Evolutionary conservation across 2,888 invertebrate species (phyloP).

Genomic region (Limenitis arthemis): DNA sequence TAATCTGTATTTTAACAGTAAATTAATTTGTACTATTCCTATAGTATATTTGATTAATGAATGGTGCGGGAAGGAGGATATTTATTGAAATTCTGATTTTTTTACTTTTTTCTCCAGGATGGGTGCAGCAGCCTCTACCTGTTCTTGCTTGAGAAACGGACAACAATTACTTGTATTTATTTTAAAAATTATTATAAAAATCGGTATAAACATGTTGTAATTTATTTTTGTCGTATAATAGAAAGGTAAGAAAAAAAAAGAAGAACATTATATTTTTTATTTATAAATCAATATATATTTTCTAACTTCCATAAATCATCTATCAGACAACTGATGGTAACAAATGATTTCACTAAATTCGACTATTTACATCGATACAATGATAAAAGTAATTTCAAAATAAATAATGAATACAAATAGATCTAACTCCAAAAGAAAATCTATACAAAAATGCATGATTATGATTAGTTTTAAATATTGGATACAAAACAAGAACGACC

Average conservation of each 20-base stretch:
- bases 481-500: neutral
- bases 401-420: slow-evolving; percentile 25
- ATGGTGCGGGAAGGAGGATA: too few species aligned
- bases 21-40: too few species aligned
- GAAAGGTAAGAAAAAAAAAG: slow-evolving; percentile 2
- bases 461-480: neutral
- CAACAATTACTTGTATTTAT: too few species aligned
- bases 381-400: slow-evolving; percentile 15
- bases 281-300: slow-evolving; percentile 58
- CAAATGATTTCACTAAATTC: slow-evolving; percentile 26
- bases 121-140: too few species aligned
- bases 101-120: too few species aligned
- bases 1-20: too few species aligned
- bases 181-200: neutral
- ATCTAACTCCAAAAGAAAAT: slow-evolving; percentile 30
- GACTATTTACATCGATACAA: slow-evolving; percentile 31
- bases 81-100: too few species aligned
- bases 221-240: neutral
- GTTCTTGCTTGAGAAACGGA: too few species aligned
- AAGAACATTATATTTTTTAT: slow-evolving; percentile 35
- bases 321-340: slow-evolving; percentile 36
- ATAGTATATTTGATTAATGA: too few species aligned
- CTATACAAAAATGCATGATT: slow-evolving; percentile 13
- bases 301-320: slow-evolving; percentile 54
- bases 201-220: neutral